These are phyloP conservation scores for Porphyrio hochstetteri DNA, from an alignment of 2,113 vertebrate species.

Conservation along the genomic window DNA sequence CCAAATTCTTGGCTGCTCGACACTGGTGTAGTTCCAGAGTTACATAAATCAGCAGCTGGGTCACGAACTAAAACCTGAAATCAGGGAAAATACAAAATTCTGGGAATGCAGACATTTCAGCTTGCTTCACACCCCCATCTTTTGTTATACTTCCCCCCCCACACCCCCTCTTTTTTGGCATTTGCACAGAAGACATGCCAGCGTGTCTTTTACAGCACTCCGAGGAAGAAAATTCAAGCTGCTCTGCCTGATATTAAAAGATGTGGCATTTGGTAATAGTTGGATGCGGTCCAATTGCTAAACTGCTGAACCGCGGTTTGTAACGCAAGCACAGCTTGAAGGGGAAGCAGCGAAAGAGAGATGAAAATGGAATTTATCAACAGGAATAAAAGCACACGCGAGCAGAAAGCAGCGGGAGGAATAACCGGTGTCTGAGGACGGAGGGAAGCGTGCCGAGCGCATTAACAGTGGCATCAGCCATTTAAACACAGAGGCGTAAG, in stretches of 20 bases:
- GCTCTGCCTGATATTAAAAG: constrained; percentile 54
- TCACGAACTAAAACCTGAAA: constrained; percentile 4
- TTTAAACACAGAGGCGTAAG: background rate
- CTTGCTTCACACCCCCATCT: constrained; percentile 18
- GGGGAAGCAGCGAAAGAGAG: constrained; percentile 56
- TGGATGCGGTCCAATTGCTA: constrained; percentile 50
- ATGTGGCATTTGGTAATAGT: constrained; percentile 56
- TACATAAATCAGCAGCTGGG: constrained; percentile 14
- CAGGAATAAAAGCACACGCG: constrained; percentile 49
- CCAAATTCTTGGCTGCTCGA: background rate
- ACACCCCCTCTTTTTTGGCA: background rate
- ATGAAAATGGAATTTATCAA: constrained; percentile 57
- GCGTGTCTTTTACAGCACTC: constrained; percentile 9
- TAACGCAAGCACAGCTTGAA: constrained; percentile 49
- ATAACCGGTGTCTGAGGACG: background rate
- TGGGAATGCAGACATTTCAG: constrained; percentile 24
- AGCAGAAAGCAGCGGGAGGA: constrained; percentile 54
- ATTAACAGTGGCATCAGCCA: background rate
- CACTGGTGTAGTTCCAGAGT: background rate
- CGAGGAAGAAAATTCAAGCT: constrained; percentile 40
- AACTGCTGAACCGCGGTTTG: constrained; percentile 28
- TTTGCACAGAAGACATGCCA: constrained; percentile 38
- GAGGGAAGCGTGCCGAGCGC: background rate
- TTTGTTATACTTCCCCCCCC: background rate
- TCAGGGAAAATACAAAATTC: background rate